These are phyloP conservation scores for Mixornis gularis DNA, from an alignment of 2,113 vertebrate species.

Conservation along the genomic window DNA sequence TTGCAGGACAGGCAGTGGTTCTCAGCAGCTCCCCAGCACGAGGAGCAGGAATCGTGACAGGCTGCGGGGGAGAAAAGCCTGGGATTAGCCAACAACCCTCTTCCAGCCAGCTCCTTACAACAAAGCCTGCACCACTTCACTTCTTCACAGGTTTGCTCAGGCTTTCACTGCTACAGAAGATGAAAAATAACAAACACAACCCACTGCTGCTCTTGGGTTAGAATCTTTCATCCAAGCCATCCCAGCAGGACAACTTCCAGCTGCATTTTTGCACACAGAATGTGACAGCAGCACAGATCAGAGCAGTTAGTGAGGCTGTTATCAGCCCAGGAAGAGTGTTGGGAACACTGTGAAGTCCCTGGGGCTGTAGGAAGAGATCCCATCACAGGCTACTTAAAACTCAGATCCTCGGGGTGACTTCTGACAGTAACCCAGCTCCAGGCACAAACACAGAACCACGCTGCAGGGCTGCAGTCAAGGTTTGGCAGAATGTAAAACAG, in stretches of 20 bases:
- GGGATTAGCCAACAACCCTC: background rate
- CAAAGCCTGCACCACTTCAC: background rate
- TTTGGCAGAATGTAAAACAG: background rate
- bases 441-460: background rate
- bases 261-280: background rate
- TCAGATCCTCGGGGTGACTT: background rate
- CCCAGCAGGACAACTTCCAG: background rate
- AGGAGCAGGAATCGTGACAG: constrained; percentile 83
- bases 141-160: background rate
- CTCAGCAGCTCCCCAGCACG: constrained; percentile 75
- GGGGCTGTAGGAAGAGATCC: background rate
- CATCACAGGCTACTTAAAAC: background rate
- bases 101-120: background rate
- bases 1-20: constrained; percentile 80
- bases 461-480: background rate
- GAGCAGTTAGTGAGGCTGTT: background rate
- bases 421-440: background rate
- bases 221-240: background rate
- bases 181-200: background rate
- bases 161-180: background rate
- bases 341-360: background rate
- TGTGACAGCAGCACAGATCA: background rate
- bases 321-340: background rate
- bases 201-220: background rate
- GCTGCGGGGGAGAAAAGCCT: constrained; percentile 58